Evolutionary conservation across 2,888 invertebrate genomes (phyloP), one percentile per base, ranked within the genome.

Genomic region (Lobophora halterata): DNA sequence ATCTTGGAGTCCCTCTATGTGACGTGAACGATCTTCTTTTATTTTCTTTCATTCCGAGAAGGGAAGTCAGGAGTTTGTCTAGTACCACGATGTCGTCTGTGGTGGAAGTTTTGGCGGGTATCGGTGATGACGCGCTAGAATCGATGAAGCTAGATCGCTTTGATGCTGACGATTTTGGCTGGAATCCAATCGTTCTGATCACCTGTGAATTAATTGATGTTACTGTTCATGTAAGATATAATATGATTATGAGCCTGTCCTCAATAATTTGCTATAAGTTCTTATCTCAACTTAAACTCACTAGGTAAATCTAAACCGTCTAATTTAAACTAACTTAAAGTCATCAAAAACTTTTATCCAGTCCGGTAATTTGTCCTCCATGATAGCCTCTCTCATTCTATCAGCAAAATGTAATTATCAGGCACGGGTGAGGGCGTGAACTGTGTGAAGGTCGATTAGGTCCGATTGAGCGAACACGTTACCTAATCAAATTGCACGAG

Each of bases 1-100:
- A 51, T 34, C 81, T 68, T 0, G 83, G 85, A 1, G 85, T 80
- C 3, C 68, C 74, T 16, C 71, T 61, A 23, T 78, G 77, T 0
- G 86, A 85, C n/a, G 68, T 55, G 28, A 76, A 77, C 0, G 85
- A 79, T 37, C 71, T 61, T 28, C 69, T 50, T 24, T 54, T 70
- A 12, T 88, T 37, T 4, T 42, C 77, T 37, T 81, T 87, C 5
- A 89, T 74, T 16, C 89, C 90, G 8, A 93, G 65, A 7, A 93
- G 71, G 14, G 90, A 89, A 11, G 89, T 90, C 5, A 93, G 83
- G 9, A 92, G 77, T 61, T 90, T 90, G 58, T 93, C 93, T 27
- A 92, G 69, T 1, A 89, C 88, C 13, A 89, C 91, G 17, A 92
- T 88, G 53, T 93, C 92, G 41, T 90, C 89, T 4, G 80, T 60